Percentiles rank a stretch among this genome's conserved stretches.
These are phyloP conservation scores for Galerucella pusilla DNA, from an alignment of 2,888 invertebrate genomes.

Conservation along the genomic window DNA sequence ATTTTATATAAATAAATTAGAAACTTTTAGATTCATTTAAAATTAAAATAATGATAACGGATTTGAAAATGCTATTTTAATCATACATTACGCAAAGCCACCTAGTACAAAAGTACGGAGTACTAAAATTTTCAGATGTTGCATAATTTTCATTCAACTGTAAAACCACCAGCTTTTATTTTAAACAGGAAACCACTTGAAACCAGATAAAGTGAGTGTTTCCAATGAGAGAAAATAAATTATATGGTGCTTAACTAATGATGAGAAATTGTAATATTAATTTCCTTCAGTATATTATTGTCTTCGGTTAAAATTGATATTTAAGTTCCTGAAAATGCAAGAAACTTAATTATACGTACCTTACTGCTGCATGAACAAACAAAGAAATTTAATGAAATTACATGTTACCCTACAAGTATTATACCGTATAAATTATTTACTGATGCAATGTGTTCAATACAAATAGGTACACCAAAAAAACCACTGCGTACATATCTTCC, in stretches of 20 bases:
- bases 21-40: too few species aligned
- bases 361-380: not conserved
- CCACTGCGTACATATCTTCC: too few species aligned
- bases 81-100: not conserved
- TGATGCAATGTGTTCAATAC: too few species aligned
- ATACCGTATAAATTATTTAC: not conserved
- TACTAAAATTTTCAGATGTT: not conserved
- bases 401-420: not conserved
- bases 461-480: too few species aligned
- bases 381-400: not conserved
- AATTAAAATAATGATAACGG: not conserved
- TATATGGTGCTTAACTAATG: not conserved
- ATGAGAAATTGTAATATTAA: not conserved
- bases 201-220: not conserved
- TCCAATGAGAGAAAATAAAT: constrained; percentile 6
- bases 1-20: too few species aligned
- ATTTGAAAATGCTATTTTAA: not conserved
- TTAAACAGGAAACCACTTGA: not conserved
- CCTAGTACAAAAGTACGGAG: not conserved
- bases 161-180: not conserved
- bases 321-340: not conserved
- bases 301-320: not conserved
- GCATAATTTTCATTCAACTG: constrained; percentile 1
- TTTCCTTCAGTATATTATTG: not conserved
- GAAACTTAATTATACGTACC: not conserved